Evolutionary conservation across 2,888 invertebrate genomes (phyloP).

Genomic region (Phanerotoma sp.): DNA sequence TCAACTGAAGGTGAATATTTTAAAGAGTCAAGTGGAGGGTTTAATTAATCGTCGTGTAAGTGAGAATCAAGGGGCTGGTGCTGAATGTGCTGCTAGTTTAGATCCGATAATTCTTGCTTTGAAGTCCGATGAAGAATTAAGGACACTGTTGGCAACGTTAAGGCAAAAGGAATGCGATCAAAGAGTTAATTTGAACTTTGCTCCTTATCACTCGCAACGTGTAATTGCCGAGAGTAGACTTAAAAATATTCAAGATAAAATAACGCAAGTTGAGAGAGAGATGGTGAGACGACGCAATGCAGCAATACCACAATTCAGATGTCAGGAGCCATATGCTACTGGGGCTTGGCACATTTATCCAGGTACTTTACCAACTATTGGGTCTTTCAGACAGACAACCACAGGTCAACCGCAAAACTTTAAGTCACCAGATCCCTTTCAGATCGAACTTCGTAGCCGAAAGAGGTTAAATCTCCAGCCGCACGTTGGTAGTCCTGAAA

Average conservation of each 20-base stretch:
- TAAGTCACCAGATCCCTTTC: conserved; percentile 47
- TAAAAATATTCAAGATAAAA: conserved; percentile 45
- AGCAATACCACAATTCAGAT: conserved; percentile 18
- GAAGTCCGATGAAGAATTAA: conserved; percentile 47
- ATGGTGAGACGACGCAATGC: conserved; percentile 39
- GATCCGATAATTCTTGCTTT: conserved; percentile 41
- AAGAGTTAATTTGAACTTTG: conserved; percentile 45
- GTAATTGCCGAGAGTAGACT: conserved; percentile 44
- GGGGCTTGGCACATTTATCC: conserved; percentile 30
- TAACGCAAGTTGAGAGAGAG: conserved; percentile 47
- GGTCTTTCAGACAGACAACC: conserved; percentile 8
- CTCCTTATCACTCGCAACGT: conserved; percentile 46
- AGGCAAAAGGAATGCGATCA: conserved; percentile 50
- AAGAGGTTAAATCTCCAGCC: conserved; percentile 45
- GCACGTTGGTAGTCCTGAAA: conserved; percentile 43
- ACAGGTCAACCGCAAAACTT: conserved; percentile 17
- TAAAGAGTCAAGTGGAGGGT: conserved; percentile 47
- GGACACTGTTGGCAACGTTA: conserved; percentile 42
- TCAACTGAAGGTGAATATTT: conserved; percentile 49
- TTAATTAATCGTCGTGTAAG: conserved; percentile 41
- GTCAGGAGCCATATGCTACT: conserved; percentile 22
- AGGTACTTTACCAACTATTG: conserved; percentile 22
- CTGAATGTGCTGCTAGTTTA: conserved; percentile 34
- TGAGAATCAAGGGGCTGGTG: conserved; percentile 44
- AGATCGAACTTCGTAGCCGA: conserved; percentile 36